These are phyloP conservation scores for Acleris holmiana DNA, from an alignment of 2,888 invertebrate species.

Conservation along the genomic window DNA sequence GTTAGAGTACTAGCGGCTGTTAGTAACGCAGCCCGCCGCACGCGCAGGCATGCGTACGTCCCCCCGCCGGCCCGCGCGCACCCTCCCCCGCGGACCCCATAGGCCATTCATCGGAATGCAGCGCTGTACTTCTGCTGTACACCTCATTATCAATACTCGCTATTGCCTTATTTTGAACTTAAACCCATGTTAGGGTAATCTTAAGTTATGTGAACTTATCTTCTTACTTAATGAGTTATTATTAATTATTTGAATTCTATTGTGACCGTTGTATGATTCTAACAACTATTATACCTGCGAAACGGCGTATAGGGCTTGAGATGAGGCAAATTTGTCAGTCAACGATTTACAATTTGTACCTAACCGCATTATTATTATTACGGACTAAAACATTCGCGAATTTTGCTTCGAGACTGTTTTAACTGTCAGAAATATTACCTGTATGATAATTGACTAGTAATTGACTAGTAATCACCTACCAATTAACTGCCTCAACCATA, in stretches of 20 bases:
- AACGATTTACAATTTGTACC: too few relatives aligned
- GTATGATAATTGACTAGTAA: too few relatives aligned
- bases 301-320: too few relatives aligned
- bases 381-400: too few relatives aligned
- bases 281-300: not conserved
- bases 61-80: slow-evolving; percentile 37
- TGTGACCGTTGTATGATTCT: not conserved
- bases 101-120: slow-evolving; percentile 77
- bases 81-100: slow-evolving; percentile 43
- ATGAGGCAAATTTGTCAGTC: too few relatives aligned
- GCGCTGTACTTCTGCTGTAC: slow-evolving; percentile 64
- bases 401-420: too few relatives aligned
- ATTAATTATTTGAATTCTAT: not conserved
- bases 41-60: slow-evolving; percentile 74
- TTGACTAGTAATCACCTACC: too few relatives aligned
- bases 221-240: not conserved
- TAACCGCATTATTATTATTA: too few relatives aligned
- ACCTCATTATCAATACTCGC: slow-evolving; percentile 68
- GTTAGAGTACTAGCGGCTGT: slow-evolving; percentile 70
- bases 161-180: slow-evolving; percentile 46
- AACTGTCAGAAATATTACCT: too few relatives aligned
- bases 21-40: slow-evolving; percentile 61
- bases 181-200: slow-evolving; percentile 29
- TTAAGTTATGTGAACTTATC: slow-evolving; percentile 17
- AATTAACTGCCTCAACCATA: too few relatives aligned